phyloP scores from a whole-genome alignment of 1,140 invertebrate species.

The Calliphora vicina region DNA sequence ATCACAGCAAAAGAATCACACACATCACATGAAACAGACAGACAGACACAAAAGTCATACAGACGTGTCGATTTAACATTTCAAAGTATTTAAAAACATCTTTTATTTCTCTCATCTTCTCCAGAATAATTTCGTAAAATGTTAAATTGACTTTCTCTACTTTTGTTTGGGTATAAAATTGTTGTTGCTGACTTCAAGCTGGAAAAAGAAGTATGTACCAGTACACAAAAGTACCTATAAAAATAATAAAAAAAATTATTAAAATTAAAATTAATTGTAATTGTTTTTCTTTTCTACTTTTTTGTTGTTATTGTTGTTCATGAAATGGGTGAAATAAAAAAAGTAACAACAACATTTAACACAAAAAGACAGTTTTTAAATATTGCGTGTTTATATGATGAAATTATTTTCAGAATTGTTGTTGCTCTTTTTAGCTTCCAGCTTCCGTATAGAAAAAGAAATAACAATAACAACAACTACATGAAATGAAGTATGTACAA shows the following conservation, averaged over 20 bases:
- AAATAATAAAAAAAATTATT: neutral
- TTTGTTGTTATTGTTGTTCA: neutral
- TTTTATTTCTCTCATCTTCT: no score
- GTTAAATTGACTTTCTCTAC: neutral
- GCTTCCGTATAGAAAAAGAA: neutral
- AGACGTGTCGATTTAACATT: neutral
- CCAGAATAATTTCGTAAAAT: neutral
- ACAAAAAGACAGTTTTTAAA: neutral
- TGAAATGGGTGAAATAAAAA: neutral
- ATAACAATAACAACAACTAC: neutral
- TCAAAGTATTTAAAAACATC: neutral
- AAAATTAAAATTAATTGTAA: conserved; percentile 7
- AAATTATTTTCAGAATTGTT: neutral
- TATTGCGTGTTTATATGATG: conserved; percentile 13
- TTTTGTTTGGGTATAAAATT: neutral
- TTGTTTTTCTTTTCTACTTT: neutral
- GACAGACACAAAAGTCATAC: neutral
- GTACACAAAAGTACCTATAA: neutral
- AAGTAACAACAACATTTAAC: neutral
- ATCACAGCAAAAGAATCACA: neutral
- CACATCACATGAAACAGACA: neutral
- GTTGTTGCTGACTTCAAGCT: no score
- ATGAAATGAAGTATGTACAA: no score
- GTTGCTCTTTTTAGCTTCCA: neutral
- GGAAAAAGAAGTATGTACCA: neutral